Conservation (phyloP, 2,797 vertebrate genomes). For the Acanthornis magna region DNA sequence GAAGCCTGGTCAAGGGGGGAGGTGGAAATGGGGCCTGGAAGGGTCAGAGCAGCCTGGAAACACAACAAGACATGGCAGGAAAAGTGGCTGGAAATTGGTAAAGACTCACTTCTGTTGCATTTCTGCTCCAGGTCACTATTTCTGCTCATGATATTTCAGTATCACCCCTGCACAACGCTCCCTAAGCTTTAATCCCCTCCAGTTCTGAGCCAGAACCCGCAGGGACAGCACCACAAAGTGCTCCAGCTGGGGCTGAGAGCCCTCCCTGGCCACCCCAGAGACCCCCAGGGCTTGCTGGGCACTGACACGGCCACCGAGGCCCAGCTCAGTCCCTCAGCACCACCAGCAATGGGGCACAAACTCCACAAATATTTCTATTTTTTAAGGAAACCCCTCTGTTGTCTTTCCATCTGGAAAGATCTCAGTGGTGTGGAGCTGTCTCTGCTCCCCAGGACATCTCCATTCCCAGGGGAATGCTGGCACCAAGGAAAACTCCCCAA, state of each 20-base stretch:
- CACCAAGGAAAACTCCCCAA: accelerated
- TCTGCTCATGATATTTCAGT: accelerated
- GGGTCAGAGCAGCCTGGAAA: accelerated
- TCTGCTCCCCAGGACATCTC: not conserved
- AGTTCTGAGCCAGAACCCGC: accelerated
- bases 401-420: accelerated
- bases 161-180: no score
- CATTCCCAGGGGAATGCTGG: accelerated
- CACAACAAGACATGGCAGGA: accelerated
- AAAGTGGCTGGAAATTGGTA: accelerated
- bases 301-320: accelerated
- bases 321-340: not conserved
- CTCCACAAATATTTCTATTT: accelerated
- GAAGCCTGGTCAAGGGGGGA: not conserved
- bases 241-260: not conserved
- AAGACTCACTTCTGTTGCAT: not conserved
- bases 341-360: not conserved
- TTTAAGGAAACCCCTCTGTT: accelerated
- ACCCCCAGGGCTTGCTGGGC: accelerated
- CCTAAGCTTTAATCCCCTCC: not conserved
- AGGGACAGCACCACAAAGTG: accelerated
- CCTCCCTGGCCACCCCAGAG: no score
- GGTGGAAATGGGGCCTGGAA: not conserved
- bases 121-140: not conserved
- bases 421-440: accelerated